phyloP scores from a whole-genome alignment of 1,140 invertebrate genomes.

The Drosophila kohkoa region DNA sequence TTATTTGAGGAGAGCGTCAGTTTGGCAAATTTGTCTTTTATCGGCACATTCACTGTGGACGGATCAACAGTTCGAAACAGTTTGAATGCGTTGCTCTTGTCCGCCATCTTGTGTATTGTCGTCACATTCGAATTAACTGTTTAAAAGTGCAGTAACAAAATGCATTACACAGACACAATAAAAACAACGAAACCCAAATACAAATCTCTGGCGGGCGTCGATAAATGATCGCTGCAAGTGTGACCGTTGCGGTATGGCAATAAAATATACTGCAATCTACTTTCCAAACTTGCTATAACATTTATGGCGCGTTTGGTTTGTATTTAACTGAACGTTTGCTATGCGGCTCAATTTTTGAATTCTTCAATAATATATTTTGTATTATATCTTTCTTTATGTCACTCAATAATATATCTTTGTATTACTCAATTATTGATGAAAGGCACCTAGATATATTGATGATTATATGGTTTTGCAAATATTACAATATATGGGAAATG shows the following conservation, averaged over 20 bases:
- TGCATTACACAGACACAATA: not conserved
- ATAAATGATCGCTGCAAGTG: not conserved
- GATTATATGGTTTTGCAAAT: no score
- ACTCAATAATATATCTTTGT: no score
- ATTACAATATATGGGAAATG: no score
- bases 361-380: no score
- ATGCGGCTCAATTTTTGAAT: no score
- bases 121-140: constrained; percentile 29
- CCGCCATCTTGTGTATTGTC: constrained; percentile 48
- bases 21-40: constrained; percentile 77
- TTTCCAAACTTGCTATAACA: no score
- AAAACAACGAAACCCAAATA: constrained; percentile 23
- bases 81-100: constrained; percentile 56
- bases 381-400: no score
- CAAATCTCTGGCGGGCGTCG: constrained; percentile 39
- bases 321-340: no score
- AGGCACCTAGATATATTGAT: no score
- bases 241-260: not conserved
- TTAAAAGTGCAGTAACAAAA: constrained; percentile 8
- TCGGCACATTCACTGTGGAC: constrained; percentile 66
- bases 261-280: no score
- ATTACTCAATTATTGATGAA: no score
- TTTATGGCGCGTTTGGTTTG: no score
- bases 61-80: constrained; percentile 75
- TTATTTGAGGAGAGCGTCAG: constrained; percentile 76